phyloP scores from a whole-genome alignment of 2,797 vertebrate genomes.

The Myotis myotis region DNA sequence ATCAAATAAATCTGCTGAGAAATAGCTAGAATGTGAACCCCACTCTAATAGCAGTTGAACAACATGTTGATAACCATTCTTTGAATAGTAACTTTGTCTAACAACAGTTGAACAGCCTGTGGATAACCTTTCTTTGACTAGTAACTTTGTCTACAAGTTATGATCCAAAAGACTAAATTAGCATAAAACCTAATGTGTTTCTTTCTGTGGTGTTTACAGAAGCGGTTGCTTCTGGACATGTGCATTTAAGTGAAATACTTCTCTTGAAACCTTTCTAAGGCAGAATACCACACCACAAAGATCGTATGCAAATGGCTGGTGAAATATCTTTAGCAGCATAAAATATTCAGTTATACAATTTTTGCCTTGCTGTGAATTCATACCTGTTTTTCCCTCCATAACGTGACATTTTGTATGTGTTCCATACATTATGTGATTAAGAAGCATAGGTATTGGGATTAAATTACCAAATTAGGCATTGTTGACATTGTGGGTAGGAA shows the following conservation, averaged over 20 bases:
- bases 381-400: constrained; percentile 6
- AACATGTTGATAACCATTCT: background rate
- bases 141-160: background rate
- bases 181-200: background rate
- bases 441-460: background rate
- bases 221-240: background rate
- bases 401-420: background rate
- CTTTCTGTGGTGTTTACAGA: constrained; percentile 26
- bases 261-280: constrained; percentile 2
- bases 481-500: background rate
- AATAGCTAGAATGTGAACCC: background rate
- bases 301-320: constrained; percentile 2
- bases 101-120: too few species aligned
- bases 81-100: background rate
- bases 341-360: background rate
- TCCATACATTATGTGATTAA: background rate
- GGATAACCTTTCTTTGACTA: background rate
- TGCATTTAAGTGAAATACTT: background rate
- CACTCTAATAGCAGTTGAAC: background rate
- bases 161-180: background rate
- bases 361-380: background rate
- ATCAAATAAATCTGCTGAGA: background rate
- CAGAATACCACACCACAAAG: background rate
- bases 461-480: background rate
- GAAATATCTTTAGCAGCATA: constrained; percentile 35